Conservation (phyloP, 2,888 invertebrate species). For the Ernsta delagoae region DNA sequence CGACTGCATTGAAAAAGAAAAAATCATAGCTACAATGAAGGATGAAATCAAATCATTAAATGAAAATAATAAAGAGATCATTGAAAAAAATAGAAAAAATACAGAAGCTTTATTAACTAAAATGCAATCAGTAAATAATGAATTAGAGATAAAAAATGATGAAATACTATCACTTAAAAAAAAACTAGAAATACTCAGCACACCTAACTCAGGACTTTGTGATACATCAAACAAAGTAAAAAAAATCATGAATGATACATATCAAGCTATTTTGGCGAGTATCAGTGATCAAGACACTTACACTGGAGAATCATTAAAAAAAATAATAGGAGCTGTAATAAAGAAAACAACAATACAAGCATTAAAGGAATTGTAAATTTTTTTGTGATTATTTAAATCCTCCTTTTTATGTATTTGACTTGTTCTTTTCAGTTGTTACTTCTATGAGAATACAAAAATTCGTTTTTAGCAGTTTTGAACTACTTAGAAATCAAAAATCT, state of each 20-base stretch:
- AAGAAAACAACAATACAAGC: slow-evolving; percentile 68
- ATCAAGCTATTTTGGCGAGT: slow-evolving; percentile 62
- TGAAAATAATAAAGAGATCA: slow-evolving; percentile 8
- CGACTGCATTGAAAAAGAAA: slow-evolving; percentile 43
- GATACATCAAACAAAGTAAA: slow-evolving; percentile 50
- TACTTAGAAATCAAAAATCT: too few relatives aligned
- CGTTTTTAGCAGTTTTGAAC: too few relatives aligned
- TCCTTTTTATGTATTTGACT: too few relatives aligned
- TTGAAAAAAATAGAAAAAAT: slow-evolving; percentile 7
- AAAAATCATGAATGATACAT: slow-evolving; percentile 74
- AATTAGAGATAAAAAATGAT: slow-evolving; percentile 38
- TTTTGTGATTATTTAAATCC: too few relatives aligned
- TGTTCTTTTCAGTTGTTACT: too few relatives aligned
- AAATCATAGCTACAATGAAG: slow-evolving; percentile 38
- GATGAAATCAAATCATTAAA: slow-evolving; percentile 41
- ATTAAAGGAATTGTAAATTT: slow-evolving; percentile 44
- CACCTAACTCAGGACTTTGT: slow-evolving; percentile 32
- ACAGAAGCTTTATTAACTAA: slow-evolving; percentile 10
- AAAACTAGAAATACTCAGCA: slow-evolving; percentile 41
- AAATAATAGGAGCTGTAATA: slow-evolving; percentile 62
- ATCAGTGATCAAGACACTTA: slow-evolving; percentile 61
- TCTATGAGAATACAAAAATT: too few relatives aligned
- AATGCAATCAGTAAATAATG: slow-evolving; percentile 13
- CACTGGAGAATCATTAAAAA: slow-evolving; percentile 63
- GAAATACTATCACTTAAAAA: slow-evolving; percentile 38